Conservation (phyloP, 1,140 invertebrate species). For the Pomacea maculata region DNA sequence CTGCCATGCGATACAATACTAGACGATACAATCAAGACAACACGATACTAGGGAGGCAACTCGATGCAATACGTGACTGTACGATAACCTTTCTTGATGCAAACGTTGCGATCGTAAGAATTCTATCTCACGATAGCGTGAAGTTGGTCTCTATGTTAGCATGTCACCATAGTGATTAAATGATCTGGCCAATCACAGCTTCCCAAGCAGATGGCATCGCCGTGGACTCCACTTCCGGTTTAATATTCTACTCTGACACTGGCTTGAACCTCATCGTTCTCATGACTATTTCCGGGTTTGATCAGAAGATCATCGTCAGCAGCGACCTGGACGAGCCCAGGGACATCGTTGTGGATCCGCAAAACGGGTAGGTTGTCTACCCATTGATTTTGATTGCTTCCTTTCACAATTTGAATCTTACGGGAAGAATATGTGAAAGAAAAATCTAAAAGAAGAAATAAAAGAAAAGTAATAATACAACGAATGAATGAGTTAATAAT, state of each 20-base stretch:
- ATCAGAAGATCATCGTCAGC: slow-evolving; percentile 81
- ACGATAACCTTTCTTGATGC: neutral
- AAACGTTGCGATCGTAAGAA: too few species aligned
- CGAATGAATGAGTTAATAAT: too few species aligned
- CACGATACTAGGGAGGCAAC: neutral
- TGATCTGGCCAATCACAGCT: slow-evolving; percentile 27
- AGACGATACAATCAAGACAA: too few species aligned
- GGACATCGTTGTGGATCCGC: slow-evolving; percentile 91
- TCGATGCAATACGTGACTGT: neutral
- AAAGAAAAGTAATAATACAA: too few species aligned
- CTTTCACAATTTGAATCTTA: too few species aligned
- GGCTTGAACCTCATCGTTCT: slow-evolving; percentile 46
- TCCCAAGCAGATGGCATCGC: slow-evolving; percentile 48
- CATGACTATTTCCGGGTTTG: slow-evolving; percentile 43
- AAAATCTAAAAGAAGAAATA: too few species aligned
- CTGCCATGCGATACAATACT: too few species aligned
- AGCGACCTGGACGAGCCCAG: slow-evolving; percentile 90
- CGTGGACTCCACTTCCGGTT: slow-evolving; percentile 39
- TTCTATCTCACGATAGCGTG: too few species aligned
- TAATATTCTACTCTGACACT: slow-evolving; percentile 55
- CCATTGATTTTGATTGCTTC: too few species aligned
- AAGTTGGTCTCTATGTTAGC: too few species aligned
- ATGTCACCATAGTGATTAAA: neutral
- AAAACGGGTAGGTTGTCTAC: slow-evolving; percentile 30
- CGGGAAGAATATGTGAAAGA: too few species aligned